Evolutionary conservation across 1,140 invertebrate species (phyloP).

Genomic region (Drosophila murphyi): DNA sequence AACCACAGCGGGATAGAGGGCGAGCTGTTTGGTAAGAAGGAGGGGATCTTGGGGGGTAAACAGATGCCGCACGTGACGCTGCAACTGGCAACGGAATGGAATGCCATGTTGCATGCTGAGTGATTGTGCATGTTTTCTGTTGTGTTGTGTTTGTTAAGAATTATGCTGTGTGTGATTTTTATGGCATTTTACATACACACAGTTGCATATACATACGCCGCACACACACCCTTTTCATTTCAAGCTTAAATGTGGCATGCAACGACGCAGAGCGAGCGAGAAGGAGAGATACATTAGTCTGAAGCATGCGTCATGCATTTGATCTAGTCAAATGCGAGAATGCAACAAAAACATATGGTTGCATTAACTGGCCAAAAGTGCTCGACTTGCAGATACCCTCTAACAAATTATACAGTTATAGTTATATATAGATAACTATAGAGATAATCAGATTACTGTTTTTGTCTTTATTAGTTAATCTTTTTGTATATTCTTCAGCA

Average conservation of each 20-base stretch:
- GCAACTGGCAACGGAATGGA: slow-evolving; percentile 56
- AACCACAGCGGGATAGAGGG: slow-evolving; percentile 43
- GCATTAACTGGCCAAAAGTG: neutral
- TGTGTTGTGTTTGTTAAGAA: slow-evolving; percentile 28
- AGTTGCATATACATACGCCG: neutral
- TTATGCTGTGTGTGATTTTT: slow-evolving; percentile 60
- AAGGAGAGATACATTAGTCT: neutral
- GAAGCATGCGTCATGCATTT: slow-evolving; percentile 22
- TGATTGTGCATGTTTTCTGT: slow-evolving; percentile 58
- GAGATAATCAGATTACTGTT: no score
- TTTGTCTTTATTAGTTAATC: no score
- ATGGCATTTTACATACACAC: slow-evolving; percentile 54
- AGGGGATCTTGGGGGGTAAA: neutral
- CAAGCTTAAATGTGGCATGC: slow-evolving; percentile 39
- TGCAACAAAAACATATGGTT: neutral
- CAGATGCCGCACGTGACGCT: slow-evolving; percentile 57
- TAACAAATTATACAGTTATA: neutral
- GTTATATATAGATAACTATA: neutral
- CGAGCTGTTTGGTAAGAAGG: neutral
- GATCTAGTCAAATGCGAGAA: slow-evolving; percentile 22
- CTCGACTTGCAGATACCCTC: slow-evolving; percentile 5
- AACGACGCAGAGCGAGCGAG: slow-evolving; percentile 8
- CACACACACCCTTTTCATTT: slow-evolving; percentile 46
- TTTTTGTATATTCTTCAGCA: no score
- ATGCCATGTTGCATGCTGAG: slow-evolving; percentile 56